Base-by-base conservation (phyloP, 2,888 invertebrate species). In the Icerya purchasi region DNA sequence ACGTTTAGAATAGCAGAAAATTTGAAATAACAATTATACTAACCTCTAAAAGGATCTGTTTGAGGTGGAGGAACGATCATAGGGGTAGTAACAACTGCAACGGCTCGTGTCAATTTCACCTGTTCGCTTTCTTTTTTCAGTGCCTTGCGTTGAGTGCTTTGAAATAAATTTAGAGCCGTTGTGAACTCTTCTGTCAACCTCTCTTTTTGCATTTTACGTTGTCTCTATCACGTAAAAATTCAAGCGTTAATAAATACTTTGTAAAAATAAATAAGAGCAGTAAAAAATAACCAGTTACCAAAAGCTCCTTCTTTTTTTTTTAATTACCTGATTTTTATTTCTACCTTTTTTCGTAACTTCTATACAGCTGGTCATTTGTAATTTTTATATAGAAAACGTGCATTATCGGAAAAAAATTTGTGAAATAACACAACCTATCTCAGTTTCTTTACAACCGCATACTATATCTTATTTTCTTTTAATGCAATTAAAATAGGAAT, bases 161-260 rank as follows among this genome's bases (percentile, higher is more conserved):
- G 78, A 72, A 94, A 93, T 66, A 84, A 81, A 70, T 90, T 92
- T 63, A 96, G 75, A 1, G 88, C 86, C 65, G 82, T 78, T 66
- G 91, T 85, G 71, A 93, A 94, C 71, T 96, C 93, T 69, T 92
- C 91, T 61, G 89, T 85, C 61, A 96, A 76, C 50, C 92, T 78
- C 69, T 94, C 94, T 65, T 82, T 79, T 67, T 89, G 85, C 73
- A 94, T 82, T 72, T 88, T 90, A 2, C 58, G 61, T 52, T 64
- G 64, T 50, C 62, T 61, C 64, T 64, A 24, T n/a, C n/a, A n/a
- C n/a, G n/a, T n/a, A 50, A 57, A 14, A 18, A 49, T 49, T 14
- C 10, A 14, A 49, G 18, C 10, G 10, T 49, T 18, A 49, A 10
- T 14, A 10, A 18, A 18, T 49, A 49, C 18, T 49, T 49, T 49